phyloP scores from a whole-genome alignment of 2,888 invertebrate genomes.

The Chaetogeoica ovagalla region DNA sequence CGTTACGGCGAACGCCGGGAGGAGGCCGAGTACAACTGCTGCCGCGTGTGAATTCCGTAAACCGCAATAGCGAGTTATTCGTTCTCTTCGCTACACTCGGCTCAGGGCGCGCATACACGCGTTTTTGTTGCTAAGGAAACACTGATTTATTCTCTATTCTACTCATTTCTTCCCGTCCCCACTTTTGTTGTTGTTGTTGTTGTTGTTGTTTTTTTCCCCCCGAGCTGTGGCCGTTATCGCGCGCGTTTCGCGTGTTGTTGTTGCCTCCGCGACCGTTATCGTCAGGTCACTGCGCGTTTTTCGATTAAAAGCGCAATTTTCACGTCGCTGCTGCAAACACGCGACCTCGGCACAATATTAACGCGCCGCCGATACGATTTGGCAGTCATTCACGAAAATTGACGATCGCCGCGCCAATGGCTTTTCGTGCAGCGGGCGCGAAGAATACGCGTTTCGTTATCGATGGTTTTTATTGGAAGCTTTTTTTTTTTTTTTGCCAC shows the following conservation, averaged over 20 bases:
- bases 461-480: no score
- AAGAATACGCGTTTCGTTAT: no score
- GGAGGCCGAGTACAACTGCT: conserved; percentile 24
- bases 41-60: conserved; percentile 3
- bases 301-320: background rate
- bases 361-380: no score
- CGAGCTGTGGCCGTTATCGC: no score
- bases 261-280: no score
- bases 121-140: conserved; percentile 36
- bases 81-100: conserved; percentile 5
- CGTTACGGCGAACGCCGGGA: conserved; percentile 13
- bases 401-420: no score
- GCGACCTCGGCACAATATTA: background rate
- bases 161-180: background rate
- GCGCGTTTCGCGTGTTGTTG: background rate
- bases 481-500: no score
- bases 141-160: background rate
- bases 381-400: no score
- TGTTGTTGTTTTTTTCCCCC: no score
- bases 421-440: no score
- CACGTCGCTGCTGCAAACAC: background rate
- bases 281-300: no score
- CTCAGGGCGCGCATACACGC: conserved; percentile 12
- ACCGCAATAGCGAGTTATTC: background rate
- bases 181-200: background rate